phyloP scores from a whole-genome alignment of 2,113 vertebrate genomes.

The Erpornis zantholeuca region DNA sequence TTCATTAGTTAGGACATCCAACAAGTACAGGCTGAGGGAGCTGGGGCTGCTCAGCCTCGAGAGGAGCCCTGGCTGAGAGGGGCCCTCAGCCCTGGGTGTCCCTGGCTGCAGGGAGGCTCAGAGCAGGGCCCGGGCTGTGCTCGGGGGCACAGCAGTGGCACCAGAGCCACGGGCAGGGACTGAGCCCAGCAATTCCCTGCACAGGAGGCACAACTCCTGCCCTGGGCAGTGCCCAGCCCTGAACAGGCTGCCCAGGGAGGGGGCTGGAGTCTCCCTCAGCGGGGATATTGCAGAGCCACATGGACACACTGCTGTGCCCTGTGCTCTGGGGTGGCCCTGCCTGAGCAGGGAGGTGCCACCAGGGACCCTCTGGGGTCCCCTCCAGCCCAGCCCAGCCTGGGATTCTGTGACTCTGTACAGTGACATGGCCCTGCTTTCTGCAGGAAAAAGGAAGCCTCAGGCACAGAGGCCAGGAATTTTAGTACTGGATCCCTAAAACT shows the following conservation, averaged over 20 bases:
- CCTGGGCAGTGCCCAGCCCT: not conserved
- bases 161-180: not conserved
- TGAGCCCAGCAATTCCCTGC: not conserved
- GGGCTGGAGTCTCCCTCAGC: not conserved
- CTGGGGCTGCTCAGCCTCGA: not conserved
- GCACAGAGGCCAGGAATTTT: not conserved
- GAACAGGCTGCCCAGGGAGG: not conserved
- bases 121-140: not conserved
- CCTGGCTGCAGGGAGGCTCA: not conserved
- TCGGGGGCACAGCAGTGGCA: not conserved
- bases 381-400: not conserved
- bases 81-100: not conserved
- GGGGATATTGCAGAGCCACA: not conserved
- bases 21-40: not conserved
- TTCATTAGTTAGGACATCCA: not conserved
- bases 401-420: not conserved
- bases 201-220: not conserved
- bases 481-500: not conserved
- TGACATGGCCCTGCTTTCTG: not conserved
- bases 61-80: not conserved
- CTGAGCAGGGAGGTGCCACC: not conserved
- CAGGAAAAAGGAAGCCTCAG: not conserved
- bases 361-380: not conserved
- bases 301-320: not conserved
- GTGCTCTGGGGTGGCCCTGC: not conserved